Evolutionary conservation across 2,113 vertebrate species (phyloP).

Genomic region (Gracilinanus agilis): DNA sequence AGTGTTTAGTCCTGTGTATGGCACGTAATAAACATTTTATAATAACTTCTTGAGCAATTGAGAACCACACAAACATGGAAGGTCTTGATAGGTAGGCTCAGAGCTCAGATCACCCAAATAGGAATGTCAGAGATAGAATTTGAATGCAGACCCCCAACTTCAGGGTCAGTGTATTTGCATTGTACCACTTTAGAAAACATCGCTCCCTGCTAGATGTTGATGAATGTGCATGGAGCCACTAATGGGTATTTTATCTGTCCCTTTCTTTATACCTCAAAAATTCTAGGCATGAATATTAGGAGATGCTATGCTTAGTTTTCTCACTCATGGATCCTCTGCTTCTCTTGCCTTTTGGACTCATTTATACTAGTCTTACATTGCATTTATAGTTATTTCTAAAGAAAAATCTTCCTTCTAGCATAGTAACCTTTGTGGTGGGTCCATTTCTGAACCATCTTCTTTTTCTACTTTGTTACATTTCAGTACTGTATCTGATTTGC

Average conservation of each 20-base stretch:
- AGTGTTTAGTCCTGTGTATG: background rate
- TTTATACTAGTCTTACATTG: background rate
- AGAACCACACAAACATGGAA: background rate
- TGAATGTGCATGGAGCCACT: background rate
- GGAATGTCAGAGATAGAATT: background rate
- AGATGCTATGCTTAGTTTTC: background rate
- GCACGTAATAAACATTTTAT: background rate
- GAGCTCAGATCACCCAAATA: background rate
- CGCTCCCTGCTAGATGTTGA: background rate
- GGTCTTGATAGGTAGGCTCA: background rate
- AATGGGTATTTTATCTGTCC: background rate
- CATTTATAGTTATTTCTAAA: background rate
- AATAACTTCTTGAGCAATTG: background rate
- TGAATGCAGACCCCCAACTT: background rate
- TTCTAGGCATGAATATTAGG: background rate
- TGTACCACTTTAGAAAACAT: background rate
- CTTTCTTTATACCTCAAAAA: background rate
- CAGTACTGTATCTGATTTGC: background rate
- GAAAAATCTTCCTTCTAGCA: background rate
- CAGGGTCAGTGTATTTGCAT: background rate
- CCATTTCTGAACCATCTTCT: background rate
- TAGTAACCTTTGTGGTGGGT: background rate
- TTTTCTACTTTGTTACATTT: background rate
- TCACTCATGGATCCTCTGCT: background rate
- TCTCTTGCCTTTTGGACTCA: background rate